A percentile compares a stretch with the other conserved stretches of the same genome.
These are phyloP conservation scores for Zosterops pallidus DNA, from an alignment of 2,113 vertebrate species.

Conservation along the genomic window DNA sequence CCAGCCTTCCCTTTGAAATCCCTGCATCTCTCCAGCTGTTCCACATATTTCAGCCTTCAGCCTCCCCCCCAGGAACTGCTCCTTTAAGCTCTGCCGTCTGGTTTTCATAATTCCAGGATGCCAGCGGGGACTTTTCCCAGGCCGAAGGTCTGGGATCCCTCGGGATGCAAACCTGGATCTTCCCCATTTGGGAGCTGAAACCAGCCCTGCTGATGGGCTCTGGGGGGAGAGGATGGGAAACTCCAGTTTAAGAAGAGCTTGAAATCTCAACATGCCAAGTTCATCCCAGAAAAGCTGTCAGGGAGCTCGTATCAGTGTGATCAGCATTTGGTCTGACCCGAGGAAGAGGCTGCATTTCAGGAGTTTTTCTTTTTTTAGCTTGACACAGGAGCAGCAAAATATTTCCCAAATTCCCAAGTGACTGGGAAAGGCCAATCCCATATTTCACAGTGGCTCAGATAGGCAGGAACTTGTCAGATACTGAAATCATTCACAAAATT, in stretches of 20 bases:
- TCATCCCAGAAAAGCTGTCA: background rate
- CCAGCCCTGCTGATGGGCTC: background rate
- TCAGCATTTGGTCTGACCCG: rapidly evolving
- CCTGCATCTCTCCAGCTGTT: slow-evolving; percentile 40
- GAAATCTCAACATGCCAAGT: background rate
- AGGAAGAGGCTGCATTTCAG: background rate
- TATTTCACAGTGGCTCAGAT: background rate
- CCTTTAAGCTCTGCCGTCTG: background rate
- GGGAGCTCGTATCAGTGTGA: background rate
- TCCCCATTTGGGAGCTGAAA: rapidly evolving
- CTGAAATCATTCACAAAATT: background rate
- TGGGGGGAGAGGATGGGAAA: background rate
- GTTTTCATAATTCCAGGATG: background rate
- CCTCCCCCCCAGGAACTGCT: background rate
- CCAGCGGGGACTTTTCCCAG: background rate
- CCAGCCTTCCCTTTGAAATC: slow-evolving; percentile 8
- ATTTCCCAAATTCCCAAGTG: background rate
- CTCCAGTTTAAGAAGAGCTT: background rate
- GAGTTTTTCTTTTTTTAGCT: background rate
- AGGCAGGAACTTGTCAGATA: background rate
- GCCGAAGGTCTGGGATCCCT: background rate
- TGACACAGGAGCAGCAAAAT: background rate
- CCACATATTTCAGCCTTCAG: background rate
- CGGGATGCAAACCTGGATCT: background rate
- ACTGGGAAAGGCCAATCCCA: background rate